phyloP scores from a whole-genome alignment of 2,113 vertebrate species.

The Okapia johnstoni region DNA sequence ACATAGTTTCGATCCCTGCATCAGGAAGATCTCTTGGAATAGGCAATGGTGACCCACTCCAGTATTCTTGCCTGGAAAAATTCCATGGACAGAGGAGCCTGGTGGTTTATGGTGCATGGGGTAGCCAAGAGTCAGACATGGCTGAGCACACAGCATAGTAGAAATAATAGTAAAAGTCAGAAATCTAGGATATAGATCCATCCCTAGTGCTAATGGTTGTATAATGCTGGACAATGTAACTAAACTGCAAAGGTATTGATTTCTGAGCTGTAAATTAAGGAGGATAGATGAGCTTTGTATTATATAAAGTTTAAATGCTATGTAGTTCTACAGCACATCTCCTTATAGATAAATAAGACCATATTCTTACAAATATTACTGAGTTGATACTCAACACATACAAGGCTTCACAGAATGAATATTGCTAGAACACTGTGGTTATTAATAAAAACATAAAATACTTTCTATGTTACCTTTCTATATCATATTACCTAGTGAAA shows the following conservation, averaged over 20 bases:
- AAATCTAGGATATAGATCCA: not conserved
- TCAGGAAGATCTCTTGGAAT: not conserved
- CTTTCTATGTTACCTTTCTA: not conserved
- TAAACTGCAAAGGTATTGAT: not conserved
- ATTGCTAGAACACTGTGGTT: not conserved
- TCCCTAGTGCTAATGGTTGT: not conserved
- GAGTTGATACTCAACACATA: not conserved
- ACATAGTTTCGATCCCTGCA: rapidly evolving
- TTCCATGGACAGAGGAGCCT: not conserved
- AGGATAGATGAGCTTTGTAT: not conserved
- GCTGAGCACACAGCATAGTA: not conserved
- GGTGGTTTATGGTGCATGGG: not conserved
- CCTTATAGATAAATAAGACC: not conserved
- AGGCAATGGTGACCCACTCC: not conserved
- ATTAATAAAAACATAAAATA: not conserved
- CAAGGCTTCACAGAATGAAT: not conserved
- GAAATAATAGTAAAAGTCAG: not conserved
- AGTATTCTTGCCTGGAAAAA: not conserved
- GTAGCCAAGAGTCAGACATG: not conserved
- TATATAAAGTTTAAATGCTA: not conserved
- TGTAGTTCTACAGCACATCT: not conserved
- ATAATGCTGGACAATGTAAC: not conserved
- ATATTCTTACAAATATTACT: not conserved
- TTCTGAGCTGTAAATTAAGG: not conserved
- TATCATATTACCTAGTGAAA: not conserved